phyloP scores from a whole-genome alignment of 2,888 invertebrate species.

The Tanaodytes sp. region DNA sequence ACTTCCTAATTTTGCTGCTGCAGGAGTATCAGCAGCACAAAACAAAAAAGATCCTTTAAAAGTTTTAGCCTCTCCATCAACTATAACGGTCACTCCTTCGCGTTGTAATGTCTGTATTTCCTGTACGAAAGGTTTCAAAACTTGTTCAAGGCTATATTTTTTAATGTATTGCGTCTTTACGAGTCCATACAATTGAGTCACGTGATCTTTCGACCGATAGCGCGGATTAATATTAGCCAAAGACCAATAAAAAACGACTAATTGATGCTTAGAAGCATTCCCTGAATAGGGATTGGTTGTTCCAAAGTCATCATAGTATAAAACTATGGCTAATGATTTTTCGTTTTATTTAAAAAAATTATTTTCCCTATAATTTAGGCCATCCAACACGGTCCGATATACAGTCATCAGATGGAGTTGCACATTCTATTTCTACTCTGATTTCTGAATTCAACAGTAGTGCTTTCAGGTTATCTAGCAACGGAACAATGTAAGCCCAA shows the following conservation, averaged over 20 bases:
- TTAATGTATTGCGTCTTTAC: conserved; percentile 34
- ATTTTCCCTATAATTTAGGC: not conserved
- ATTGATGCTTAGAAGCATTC: conserved; percentile 10
- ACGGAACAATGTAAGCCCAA: conserved; percentile 45
- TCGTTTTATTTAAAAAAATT: not conserved
- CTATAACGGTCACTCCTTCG: conserved; percentile 23
- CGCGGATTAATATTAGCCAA: conserved; percentile 9
- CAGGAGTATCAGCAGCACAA: conserved; percentile 49
- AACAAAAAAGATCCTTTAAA: conserved; percentile 51
- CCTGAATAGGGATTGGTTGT: conserved; percentile 4
- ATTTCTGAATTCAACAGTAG: conserved; percentile 44
- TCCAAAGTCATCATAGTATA: conserved; percentile 12
- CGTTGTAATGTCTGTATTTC: conserved; percentile 38
- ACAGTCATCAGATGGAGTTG: conserved; percentile 1
- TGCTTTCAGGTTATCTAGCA: conserved; percentile 41
- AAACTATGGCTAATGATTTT: not conserved
- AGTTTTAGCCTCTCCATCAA: conserved; percentile 22
- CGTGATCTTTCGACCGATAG: conserved; percentile 28
- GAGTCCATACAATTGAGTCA: conserved; percentile 16
- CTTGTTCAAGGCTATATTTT: conserved; percentile 32
- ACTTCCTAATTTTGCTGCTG: conserved; percentile 48
- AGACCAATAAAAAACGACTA: conserved; percentile 24
- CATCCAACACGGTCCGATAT: conserved; percentile 1
- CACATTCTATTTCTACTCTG: conserved; percentile 35
- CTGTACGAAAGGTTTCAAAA: conserved; percentile 43